A percentile compares a stretch with the other conserved stretches of the same genome.
Evolutionary conservation across 2,113 vertebrate genomes (phyloP).

Genomic region (Halcyon senegalensis): DNA sequence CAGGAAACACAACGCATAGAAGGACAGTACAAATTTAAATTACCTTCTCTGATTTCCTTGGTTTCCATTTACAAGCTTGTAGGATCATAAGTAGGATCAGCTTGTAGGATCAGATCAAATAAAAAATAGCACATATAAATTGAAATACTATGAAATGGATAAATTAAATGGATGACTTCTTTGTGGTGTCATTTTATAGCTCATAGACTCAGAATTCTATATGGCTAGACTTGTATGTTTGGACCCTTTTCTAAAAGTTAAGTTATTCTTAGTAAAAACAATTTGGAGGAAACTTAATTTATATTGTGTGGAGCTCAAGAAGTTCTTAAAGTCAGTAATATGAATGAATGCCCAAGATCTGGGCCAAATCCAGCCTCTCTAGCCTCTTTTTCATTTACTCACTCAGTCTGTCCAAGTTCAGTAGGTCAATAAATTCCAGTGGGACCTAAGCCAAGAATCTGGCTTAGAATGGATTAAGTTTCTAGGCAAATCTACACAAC

Average conservation of each 20-base stretch:
- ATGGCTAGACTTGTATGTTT: not conserved
- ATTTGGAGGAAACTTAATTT: not conserved
- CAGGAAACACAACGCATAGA: not conserved
- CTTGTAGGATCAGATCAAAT: not conserved
- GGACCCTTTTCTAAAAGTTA: not conserved
- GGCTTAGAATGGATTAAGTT: conserved; percentile 55
- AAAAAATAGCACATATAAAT: not conserved
- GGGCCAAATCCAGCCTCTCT: not conserved
- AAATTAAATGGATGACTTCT: not conserved
- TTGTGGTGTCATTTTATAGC: not conserved
- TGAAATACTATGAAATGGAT: not conserved
- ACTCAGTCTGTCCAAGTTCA: conserved; percentile 52
- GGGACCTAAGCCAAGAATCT: conserved; percentile 46
- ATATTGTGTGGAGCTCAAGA: not conserved
- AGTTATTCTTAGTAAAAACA: not conserved
- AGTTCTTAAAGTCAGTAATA: not conserved
- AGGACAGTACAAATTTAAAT: not conserved
- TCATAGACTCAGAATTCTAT: not conserved
- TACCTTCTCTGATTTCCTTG: not conserved
- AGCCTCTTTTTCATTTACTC: conserved; percentile 38
- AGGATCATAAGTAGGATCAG: not conserved
- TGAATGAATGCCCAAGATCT: conserved; percentile 19
- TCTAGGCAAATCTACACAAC: conserved; percentile 28
- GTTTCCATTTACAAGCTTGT: not conserved
- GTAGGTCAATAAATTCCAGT: conserved; percentile 54